phyloP scores from a whole-genome alignment of 2,888 invertebrate species.

The Phymatocera aterrima region DNA sequence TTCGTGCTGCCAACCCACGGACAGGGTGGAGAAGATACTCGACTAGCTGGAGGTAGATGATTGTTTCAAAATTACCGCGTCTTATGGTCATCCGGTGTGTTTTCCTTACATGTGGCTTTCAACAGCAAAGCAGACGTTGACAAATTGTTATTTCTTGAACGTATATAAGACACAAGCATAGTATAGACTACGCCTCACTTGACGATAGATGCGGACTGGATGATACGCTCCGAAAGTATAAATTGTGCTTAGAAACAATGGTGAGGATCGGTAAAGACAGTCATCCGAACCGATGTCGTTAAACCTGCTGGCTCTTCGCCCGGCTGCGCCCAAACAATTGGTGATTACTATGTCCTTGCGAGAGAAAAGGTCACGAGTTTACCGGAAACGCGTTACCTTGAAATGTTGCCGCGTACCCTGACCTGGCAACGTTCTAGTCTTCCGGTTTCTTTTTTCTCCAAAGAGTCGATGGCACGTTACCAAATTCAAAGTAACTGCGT shows the following conservation, averaged over 20 bases:
- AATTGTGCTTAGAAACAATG: slow-evolving; percentile 3
- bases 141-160: neutral
- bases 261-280: slow-evolving; percentile 30
- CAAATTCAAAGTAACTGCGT: neutral
- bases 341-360: slow-evolving; percentile 37
- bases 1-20: slow-evolving; percentile 83
- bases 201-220: neutral
- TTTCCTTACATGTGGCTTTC: neutral
- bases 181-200: neutral
- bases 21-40: slow-evolving; percentile 77
- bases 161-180: neutral
- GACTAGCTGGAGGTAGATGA: slow-evolving; percentile 78
- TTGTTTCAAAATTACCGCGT: slow-evolving; percentile 27
- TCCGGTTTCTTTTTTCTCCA: neutral
- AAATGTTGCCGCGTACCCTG: slow-evolving; percentile 14
- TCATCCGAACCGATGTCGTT: slow-evolving; percentile 24
- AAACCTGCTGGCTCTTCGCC: slow-evolving; percentile 33
- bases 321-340: slow-evolving; percentile 29
- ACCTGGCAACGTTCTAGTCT: slow-evolving; percentile 13
- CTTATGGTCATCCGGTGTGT: slow-evolving; percentile 5
- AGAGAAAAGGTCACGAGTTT: slow-evolving; percentile 40
- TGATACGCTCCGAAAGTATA: neutral
- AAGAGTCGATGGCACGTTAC: slow-evolving; percentile 16
- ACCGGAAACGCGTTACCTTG: slow-evolving; percentile 38
- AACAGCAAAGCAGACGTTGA: neutral